Base-by-base conservation (phyloP, 2,888 invertebrate species). In the Cacoxenus indagator region DNA sequence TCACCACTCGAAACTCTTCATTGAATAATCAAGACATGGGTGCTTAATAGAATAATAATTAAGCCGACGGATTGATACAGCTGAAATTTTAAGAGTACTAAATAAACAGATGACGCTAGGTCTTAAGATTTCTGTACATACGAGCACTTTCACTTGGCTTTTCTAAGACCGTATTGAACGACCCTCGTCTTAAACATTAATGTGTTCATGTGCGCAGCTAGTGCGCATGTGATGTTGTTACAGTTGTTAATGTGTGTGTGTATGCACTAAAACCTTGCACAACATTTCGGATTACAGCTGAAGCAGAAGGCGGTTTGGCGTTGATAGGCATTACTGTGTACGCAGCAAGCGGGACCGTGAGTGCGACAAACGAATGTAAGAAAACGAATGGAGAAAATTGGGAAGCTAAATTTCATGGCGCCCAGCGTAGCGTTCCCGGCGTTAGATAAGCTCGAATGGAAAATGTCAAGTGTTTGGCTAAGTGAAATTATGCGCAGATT, bases 371-470 rank as follows among this genome's bases (percentile, higher is more conserved):
- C 81, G 83, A 81, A 81, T 81, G 82, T 83, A 83, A 78, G 84
- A 83, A 81, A 81, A 81, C 83, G 83, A 77, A 76, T 75, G 71
- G 71, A 74, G 73, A 80, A 82, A 81, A 83, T 83, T 83, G 84
- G 71, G 76, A 70, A 78, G 69, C 9, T 31, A 29, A 48, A 19
- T 48, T 48, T 17, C 43, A 6, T 48, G 19, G 4, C 46, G 31
- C 4, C 4, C 31, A 31, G 31, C 31, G 37, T 2, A 37, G 37
- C 5, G 2, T 37, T 4, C 14, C 14, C 37, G 37, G 1, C 2
- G 1, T 37, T 8, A 48, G 48, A 22, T 17, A 31, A 11, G 17
- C n/a, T 17, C 0, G 2, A 59, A 59, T 31, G 31, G 26, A 17
- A 59, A 37, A 22, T 17, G 6, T 11, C 55, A 55, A 55, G 5